Percentiles rank a stretch among this genome's conserved stretches.
These are phyloP conservation scores for Sinocyclocheilus rhinocerous DNA, from an alignment of 2,113 vertebrate genomes.

Conservation along the genomic window DNA sequence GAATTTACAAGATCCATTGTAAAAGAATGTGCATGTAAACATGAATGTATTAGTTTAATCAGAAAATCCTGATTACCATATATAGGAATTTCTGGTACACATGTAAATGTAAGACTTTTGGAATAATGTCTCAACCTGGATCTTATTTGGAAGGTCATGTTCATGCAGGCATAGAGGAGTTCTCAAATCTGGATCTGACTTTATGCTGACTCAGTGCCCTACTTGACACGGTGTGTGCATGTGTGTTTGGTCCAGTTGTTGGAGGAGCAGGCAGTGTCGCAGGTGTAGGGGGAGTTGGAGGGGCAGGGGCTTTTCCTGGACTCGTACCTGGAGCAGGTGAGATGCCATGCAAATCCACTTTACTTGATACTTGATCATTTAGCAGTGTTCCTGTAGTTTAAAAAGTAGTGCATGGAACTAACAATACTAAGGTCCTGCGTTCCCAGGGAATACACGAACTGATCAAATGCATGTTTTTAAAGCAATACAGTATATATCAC, in stretches of 20 bases:
- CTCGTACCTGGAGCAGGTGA: slow-evolving; percentile 63
- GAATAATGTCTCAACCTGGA: not conserved
- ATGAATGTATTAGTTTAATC: not conserved
- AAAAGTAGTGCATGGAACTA: not conserved
- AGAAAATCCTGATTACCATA: not conserved
- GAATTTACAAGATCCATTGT: not conserved
- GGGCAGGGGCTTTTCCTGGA: slow-evolving; percentile 1
- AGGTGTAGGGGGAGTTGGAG: slow-evolving; percentile 40
- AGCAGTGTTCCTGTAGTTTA: not conserved
- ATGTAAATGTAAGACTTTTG: not conserved
- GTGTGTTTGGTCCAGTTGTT: slow-evolving; percentile 36
- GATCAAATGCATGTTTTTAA: not conserved
- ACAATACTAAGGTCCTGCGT: not conserved
- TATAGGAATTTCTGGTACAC: not conserved
- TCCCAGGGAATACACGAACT: not conserved
- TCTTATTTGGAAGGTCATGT: not conserved
- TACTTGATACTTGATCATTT: not conserved
- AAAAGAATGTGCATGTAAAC: not conserved
- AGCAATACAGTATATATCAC: no score
- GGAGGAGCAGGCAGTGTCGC: slow-evolving; percentile 46
- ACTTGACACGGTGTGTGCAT: no score
- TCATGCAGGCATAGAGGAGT: no score
- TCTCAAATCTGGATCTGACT: not conserved
- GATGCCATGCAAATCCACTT: not conserved
- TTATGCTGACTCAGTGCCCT: no score